Conservation (phyloP, 1,140 invertebrate species). For the Solenopsis invicta region DNA sequence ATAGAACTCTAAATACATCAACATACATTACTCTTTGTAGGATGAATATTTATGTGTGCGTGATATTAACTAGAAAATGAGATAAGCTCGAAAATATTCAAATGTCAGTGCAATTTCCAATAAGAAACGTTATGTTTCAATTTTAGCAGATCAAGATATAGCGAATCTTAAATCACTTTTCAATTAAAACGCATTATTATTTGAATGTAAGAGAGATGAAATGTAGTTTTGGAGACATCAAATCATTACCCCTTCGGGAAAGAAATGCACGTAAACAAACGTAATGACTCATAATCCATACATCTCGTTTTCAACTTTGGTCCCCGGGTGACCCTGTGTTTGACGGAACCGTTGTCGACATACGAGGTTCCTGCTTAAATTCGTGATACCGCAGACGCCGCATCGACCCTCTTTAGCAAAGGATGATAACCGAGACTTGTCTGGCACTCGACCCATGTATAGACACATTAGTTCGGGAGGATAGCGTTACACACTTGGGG, state of each 20-base stretch:
- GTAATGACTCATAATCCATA: not conserved
- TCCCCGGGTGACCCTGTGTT: slow-evolving; percentile 32
- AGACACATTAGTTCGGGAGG: slow-evolving; percentile 42
- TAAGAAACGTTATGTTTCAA: not conserved
- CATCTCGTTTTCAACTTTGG: not conserved
- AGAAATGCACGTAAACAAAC: not conserved
- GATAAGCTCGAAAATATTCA: not conserved
- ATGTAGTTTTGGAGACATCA: not conserved
- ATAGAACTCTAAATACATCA: not conserved
- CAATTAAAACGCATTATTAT: not conserved
- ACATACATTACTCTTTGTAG: not conserved
- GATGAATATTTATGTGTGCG: slow-evolving; percentile 9
- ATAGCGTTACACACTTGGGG: slow-evolving; percentile 45
- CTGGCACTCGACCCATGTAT: slow-evolving; percentile 67
- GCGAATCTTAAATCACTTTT: not conserved
- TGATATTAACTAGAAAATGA: slow-evolving; percentile 8
- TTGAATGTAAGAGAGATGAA: not conserved
- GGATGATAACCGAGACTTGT: slow-evolving; percentile 67
- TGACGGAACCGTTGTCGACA: slow-evolving; percentile 35
- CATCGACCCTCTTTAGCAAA: slow-evolving; percentile 19
- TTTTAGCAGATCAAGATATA: not conserved
- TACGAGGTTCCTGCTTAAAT: slow-evolving; percentile 53
- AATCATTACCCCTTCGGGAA: not conserved
- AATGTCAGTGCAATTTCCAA: not conserved
- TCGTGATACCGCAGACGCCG: slow-evolving; percentile 3